Percentiles rank a stretch among this genome's conserved stretches.
Evolutionary conservation across 2,113 vertebrate species (phyloP).

Genomic region (Bostrychus sinensis): DNA sequence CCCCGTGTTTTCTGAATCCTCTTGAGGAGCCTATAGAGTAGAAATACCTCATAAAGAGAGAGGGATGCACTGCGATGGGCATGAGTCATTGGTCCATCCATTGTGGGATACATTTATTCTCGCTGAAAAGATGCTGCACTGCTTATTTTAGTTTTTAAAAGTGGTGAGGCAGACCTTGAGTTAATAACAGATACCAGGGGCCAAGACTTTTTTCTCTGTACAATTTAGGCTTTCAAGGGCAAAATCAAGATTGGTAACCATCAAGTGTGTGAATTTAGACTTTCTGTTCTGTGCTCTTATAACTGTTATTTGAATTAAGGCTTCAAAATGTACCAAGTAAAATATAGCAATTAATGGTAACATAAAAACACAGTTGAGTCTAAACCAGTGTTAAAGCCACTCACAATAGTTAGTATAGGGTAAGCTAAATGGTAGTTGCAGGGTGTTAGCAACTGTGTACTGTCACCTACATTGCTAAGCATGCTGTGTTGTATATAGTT

Average conservation of each 20-base stretch:
- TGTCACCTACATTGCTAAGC: too few relatives aligned
- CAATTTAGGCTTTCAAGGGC: too few relatives aligned
- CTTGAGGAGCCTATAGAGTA: slow-evolving; percentile 21
- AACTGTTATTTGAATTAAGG: neutral
- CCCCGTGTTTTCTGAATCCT: slow-evolving; percentile 11
- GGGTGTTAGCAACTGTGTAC: too few relatives aligned
- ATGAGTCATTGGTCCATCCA: slow-evolving; percentile 43
- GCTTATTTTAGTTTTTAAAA: slow-evolving; percentile 4
- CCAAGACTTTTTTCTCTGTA: neutral
- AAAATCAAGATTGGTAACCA: neutral
- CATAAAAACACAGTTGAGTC: neutral
- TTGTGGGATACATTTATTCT: slow-evolving; percentile 5
- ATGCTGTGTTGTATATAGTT: too few relatives aligned
- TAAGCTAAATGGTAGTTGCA: too few relatives aligned
- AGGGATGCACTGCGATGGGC: neutral
- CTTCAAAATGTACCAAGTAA: slow-evolving; percentile 1
- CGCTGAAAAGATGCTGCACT: neutral
- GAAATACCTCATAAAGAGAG: slow-evolving; percentile 3
- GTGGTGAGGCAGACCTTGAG: neutral
- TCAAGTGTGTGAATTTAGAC: neutral
- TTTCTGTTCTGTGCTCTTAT: neutral
- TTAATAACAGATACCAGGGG: neutral
- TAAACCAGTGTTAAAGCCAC: too few relatives aligned
- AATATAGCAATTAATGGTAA: neutral
- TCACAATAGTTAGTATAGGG: too few relatives aligned